phyloP scores from a whole-genome alignment of 2,888 invertebrate genomes.

The Subacronicta megacephala region DNA sequence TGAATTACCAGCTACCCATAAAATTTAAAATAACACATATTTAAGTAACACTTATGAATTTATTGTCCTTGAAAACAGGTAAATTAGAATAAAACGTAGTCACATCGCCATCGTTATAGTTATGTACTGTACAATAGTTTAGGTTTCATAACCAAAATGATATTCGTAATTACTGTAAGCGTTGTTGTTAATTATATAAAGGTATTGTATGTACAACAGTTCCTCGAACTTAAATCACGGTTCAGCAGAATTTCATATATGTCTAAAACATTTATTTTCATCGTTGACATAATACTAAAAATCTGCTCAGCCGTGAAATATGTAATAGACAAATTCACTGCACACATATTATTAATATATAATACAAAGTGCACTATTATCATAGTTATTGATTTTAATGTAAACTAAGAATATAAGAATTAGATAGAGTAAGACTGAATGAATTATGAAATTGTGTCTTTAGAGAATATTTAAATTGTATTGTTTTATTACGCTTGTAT shows the following conservation, averaged over 20 bases:
- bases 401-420: constrained; percentile 59
- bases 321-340: constrained; percentile 69
- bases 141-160: constrained; percentile 69
- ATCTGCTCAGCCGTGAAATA: constrained; percentile 71
- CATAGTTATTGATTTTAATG: constrained; percentile 75
- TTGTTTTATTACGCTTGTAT: constrained; percentile 71
- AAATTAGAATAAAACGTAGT: constrained; percentile 71
- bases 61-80: constrained; percentile 78
- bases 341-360: constrained; percentile 76
- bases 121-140: constrained; percentile 68
- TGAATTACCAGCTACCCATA: constrained; percentile 60
- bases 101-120: constrained; percentile 63
- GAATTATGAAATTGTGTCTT: constrained; percentile 71
- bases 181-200: constrained; percentile 80
- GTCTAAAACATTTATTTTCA: constrained; percentile 46
- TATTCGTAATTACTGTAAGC: constrained; percentile 74
- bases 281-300: constrained; percentile 29
- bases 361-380: constrained; percentile 83
- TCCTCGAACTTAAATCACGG: constrained; percentile 76
- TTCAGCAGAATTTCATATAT: constrained; percentile 64
- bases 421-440: constrained; percentile 86
- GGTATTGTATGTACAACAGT: constrained; percentile 77
- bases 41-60: constrained; percentile 57
- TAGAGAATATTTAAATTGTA: constrained; percentile 64
- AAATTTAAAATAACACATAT: constrained; percentile 47